Conservation (phyloP, 2,888 invertebrate genomes). For the Rugalucina vietnamica region DNA sequence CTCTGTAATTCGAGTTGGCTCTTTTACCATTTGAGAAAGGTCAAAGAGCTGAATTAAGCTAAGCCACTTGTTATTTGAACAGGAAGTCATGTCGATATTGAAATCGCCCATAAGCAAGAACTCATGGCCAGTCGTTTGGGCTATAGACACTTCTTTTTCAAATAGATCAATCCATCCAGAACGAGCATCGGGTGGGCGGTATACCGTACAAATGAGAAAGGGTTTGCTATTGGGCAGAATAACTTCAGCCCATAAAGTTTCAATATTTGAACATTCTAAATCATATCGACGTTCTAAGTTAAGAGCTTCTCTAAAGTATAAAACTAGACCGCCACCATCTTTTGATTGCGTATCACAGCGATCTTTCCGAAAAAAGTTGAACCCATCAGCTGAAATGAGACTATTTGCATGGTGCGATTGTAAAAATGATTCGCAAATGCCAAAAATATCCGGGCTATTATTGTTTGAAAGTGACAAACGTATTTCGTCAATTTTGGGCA, state of each 20-base stretch:
- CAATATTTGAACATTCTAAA: background rate
- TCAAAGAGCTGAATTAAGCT: background rate
- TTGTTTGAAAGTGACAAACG: background rate
- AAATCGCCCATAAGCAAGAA: background rate
- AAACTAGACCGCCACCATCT: background rate
- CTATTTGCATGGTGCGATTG: background rate
- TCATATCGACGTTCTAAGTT: background rate
- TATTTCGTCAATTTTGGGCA: background rate
- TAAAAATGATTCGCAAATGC: background rate
- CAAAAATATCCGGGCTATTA: background rate
- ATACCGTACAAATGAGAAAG: background rate
- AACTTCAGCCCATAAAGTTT: background rate
- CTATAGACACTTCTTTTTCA: background rate
- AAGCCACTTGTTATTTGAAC: background rate
- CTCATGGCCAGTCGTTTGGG: background rate
- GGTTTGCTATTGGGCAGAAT: background rate
- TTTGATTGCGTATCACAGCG: background rate
- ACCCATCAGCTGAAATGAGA: background rate
- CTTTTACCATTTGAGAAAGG: background rate
- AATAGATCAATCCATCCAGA: background rate
- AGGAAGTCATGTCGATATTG: background rate
- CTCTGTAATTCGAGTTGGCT: background rate
- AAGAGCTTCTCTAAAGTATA: background rate
- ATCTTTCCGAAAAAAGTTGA: background rate
- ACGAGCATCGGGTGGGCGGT: background rate